phyloP scores from a whole-genome alignment of 2,797 vertebrate species.

The Propithecus perrieri region DNA sequence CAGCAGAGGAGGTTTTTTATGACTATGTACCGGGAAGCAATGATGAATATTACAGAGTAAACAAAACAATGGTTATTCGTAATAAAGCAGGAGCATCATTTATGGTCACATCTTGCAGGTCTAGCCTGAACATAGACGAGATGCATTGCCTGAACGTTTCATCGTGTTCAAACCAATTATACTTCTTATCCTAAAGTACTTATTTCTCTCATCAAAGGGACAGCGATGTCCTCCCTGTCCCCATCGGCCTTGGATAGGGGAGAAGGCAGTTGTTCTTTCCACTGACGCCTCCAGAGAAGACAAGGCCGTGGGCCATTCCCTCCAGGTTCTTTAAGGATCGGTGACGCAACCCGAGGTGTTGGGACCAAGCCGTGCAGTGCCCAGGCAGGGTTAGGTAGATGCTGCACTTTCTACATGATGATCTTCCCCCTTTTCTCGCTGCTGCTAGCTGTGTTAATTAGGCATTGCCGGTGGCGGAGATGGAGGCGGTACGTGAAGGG shows the following conservation, averaged over 20 bases:
- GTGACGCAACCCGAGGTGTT: no score
- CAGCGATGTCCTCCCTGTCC: neutral
- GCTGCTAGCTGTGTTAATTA: rapidly evolving
- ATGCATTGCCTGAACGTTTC: neutral
- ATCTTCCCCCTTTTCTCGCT: rapidly evolving
- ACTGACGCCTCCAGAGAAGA: neutral
- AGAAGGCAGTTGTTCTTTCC: neutral
- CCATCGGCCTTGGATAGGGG: no score
- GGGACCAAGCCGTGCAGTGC: rapidly evolving
- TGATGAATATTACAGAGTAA: neutral
- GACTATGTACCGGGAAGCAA: neutral
- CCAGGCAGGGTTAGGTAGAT: no score
- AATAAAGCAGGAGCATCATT: neutral
- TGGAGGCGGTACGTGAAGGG: neutral
- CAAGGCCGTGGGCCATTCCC: rapidly evolving
- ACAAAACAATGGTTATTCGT: neutral
- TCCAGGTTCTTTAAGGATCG: neutral
- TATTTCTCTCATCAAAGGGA: neutral
- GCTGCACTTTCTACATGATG: rapidly evolving
- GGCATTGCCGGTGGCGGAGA: no score
- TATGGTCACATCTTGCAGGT: neutral
- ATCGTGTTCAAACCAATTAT: neutral
- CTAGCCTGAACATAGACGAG: neutral
- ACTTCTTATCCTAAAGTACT: neutral
- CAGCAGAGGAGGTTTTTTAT: neutral